These are phyloP conservation scores for Chaetura pelagica DNA, from an alignment of 2,113 vertebrate species.

Conservation along the genomic window DNA sequence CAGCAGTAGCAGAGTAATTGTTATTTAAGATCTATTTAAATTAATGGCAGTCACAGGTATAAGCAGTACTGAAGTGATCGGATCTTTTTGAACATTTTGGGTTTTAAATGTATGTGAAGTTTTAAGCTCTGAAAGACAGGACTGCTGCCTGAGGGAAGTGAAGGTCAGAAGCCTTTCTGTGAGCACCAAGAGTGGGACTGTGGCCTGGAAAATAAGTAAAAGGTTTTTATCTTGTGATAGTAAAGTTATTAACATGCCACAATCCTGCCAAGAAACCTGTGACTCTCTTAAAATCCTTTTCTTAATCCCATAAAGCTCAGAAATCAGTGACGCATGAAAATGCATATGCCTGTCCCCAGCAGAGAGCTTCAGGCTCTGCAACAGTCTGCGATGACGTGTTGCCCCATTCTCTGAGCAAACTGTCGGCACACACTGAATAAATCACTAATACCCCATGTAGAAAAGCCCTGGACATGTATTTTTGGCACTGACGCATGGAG, in stretches of 20 bases:
- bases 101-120: not conserved
- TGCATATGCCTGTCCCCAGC: not conserved
- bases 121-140: not conserved
- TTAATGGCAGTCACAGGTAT: not conserved
- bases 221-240: not conserved
- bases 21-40: not conserved
- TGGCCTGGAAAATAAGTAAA: not conserved
- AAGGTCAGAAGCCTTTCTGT: not conserved
- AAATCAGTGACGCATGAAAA: not conserved
- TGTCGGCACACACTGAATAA: not conserved
- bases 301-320: not conserved
- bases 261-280: not conserved
- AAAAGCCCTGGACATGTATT: not conserved
- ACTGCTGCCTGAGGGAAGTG: not conserved
- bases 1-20: not conserved
- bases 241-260: not conserved
- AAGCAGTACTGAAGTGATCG: not conserved
- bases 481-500: not conserved
- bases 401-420: accelerated
- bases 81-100: not conserved
- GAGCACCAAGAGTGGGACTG: accelerated
- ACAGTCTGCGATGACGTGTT: accelerated
- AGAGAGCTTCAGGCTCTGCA: not conserved
- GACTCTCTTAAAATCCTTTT: not conserved
- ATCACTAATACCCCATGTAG: not conserved